Percentiles rank a stretch among this genome's conserved stretches.
These are phyloP conservation scores for Hetaerina titia DNA, from an alignment of 2,888 invertebrate species.

Conservation along the genomic window DNA sequence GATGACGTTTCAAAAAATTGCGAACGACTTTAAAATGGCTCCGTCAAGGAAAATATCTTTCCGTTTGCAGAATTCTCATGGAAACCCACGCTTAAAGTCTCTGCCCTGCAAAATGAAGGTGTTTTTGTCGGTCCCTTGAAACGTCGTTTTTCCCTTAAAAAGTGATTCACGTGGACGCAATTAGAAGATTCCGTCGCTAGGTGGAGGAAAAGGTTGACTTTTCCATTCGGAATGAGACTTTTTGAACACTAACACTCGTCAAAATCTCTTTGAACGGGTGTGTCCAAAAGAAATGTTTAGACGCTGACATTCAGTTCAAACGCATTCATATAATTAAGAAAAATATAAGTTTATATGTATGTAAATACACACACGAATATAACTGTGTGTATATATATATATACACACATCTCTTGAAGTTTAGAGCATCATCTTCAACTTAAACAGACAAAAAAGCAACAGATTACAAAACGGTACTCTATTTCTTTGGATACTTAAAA, in stretches of 20 bases:
- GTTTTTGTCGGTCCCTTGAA: background rate
- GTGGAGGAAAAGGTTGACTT: background rate
- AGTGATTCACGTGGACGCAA: background rate
- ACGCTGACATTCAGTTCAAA: background rate
- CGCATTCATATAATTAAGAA: background rate
- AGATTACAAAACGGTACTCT: no score
- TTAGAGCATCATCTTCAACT: no score
- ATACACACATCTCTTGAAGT: no score
- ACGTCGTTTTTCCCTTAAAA: background rate
- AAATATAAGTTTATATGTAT: no score
- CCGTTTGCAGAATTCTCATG: background rate
- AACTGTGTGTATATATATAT: no score
- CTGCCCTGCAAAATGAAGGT: background rate
- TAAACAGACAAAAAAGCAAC: no score
- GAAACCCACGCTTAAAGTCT: background rate
- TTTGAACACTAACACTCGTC: background rate
- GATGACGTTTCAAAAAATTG: background rate
- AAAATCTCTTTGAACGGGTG: background rate
- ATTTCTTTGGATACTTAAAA: no score
- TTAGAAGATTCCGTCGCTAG: background rate
- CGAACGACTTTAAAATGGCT: background rate
- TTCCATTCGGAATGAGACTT: background rate
- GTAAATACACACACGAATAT: no score
- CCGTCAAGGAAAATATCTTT: background rate
- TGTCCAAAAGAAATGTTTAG: background rate